Base-by-base conservation (phyloP, 2,797 vertebrate species). In the Hozukius guyotensis region DNA sequence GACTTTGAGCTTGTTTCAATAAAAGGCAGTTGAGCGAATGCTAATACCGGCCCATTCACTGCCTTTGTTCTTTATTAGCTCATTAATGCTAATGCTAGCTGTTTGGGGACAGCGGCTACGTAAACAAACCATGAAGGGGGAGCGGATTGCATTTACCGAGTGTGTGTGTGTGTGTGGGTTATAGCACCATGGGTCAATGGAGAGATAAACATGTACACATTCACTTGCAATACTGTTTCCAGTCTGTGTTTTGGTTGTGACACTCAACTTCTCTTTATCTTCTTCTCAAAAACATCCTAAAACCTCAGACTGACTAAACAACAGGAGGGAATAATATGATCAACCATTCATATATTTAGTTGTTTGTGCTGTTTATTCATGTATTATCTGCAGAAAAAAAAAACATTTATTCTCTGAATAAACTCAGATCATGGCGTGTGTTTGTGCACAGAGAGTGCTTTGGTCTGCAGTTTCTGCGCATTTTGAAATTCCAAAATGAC, bases 41-140 rank as follows among this genome's bases (percentile, higher is more conserved):
- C 84, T 81, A 90, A 84, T 73, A 63, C 27, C 18, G 49, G 63
- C 80, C 75, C 89, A 87, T 91, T 93, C 72, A 80, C 63, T 24
- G 36, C 34, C 79, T 83, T 88, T 87, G 86, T 88, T 81, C 76
- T 60, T 63, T 52, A 75, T 63, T 52, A 75, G 80, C 78, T 92
- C 87, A 88, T 87, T 86, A 89, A 92, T 86, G 89, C 85, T 91
- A 88, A 90, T 78, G 75, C 72, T 78, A 79, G 55, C 68, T 77
- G 87, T 88, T 88, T 81, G 81, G 55, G 55, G 67, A 83, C 80
- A 29, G 57, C 10, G 53, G 70, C 81, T 83, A 67, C 6, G 49
- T 88, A 88, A 92, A 91, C 87, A 88, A 89, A 89, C 75, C 69
- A 34, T 14, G 60, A 62, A 66, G 52, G 34, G 59, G 62, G 49